Conservation (phyloP, 2,797 vertebrate genomes). For the Microctenopoma steveboyesi region DNA sequence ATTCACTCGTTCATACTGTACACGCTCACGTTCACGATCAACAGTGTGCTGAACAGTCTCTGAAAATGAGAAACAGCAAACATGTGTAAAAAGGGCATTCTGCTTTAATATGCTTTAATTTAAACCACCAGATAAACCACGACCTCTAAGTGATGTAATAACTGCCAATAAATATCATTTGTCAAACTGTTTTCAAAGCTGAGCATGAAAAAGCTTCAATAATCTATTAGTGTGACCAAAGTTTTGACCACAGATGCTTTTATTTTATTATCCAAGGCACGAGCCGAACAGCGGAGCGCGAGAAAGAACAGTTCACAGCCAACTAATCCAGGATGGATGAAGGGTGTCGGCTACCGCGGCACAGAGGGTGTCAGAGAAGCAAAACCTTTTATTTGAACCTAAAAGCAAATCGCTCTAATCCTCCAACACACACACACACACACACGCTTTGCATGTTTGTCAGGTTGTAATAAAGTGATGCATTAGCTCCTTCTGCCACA, state of each 20-base stretch:
- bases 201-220: not conserved
- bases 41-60: too few relatives aligned
- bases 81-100: too few relatives aligned
- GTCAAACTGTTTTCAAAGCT: not conserved
- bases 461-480: not conserved
- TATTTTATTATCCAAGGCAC: too few relatives aligned
- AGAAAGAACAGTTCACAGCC: not conserved
- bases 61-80: too few relatives aligned
- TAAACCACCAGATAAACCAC: too few relatives aligned
- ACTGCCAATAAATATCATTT: not conserved
- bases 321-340: conserved; percentile 9
- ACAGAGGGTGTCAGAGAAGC: conserved; percentile 18
- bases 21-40: too few relatives aligned
- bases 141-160: not conserved
- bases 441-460: not conserved
- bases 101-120: too few relatives aligned
- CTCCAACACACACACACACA: conserved; percentile 8
- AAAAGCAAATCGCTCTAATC: conserved; percentile 36
- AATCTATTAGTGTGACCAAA: not conserved
- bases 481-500: too few relatives aligned
- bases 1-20: too few relatives aligned
- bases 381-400: conserved; percentile 29
- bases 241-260: not conserved
- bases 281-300: not conserved
- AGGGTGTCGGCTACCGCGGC: not conserved